Percentiles rank a stretch among this genome's conserved stretches.
Conservation (phyloP, 2,888 invertebrate species). For the Chouioia cunea region DNA sequence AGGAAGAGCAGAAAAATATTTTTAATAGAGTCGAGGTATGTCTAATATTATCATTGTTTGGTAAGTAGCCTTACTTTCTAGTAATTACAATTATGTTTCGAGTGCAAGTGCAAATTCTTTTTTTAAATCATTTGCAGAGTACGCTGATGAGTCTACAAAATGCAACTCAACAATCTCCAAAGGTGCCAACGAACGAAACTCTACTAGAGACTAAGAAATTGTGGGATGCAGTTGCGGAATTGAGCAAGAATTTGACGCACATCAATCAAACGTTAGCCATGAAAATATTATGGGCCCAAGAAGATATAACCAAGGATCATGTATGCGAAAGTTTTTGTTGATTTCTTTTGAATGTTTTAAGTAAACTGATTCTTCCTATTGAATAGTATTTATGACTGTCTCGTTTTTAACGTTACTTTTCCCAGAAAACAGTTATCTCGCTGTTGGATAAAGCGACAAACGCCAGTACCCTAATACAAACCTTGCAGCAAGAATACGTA, state of each 20-base stretch:
- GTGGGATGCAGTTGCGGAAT: conserved; percentile 60
- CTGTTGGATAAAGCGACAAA: conserved; percentile 66
- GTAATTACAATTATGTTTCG: not conserved
- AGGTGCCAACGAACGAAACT: conserved; percentile 60
- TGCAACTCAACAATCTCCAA: conserved; percentile 57
- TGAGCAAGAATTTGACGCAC: conserved; percentile 64
- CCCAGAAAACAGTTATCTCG: conserved; percentile 64
- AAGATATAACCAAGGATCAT: conserved; percentile 68
- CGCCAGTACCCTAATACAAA: conserved; percentile 66
- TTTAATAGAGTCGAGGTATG: conserved; percentile 27
- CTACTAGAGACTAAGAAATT: conserved; percentile 65
- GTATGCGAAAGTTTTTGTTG: conserved; percentile 57
- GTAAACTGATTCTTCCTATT: conserved; percentile 3
- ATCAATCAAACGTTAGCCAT: conserved; percentile 67
- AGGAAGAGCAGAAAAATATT: conserved; percentile 14
- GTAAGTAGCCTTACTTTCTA: not conserved
- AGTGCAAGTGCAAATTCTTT: too few species aligned
- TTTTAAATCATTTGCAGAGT: conserved; percentile 54
- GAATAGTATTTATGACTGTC: not conserved
- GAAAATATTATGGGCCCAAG: conserved; percentile 66
- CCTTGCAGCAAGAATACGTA: conserved; percentile 64
- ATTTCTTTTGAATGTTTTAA: too few species aligned
- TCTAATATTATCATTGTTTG: not conserved
- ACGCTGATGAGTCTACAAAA: conserved; percentile 61
- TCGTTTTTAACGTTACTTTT: conserved; percentile 45